Base-by-base conservation (phyloP, 2,888 invertebrate species). In the Chrysina gloriosa region DNA sequence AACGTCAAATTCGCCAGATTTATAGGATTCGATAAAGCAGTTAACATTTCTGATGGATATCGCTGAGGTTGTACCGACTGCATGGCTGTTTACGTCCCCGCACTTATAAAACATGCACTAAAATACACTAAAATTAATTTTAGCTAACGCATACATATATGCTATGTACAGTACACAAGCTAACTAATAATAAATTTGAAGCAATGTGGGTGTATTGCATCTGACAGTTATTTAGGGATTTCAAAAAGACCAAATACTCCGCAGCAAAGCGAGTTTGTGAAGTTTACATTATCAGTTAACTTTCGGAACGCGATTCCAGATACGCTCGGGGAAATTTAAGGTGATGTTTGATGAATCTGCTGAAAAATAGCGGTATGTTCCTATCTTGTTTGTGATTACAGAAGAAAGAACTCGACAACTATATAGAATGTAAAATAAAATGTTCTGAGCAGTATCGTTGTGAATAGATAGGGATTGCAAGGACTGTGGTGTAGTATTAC, bases 71-170 rank as follows among this genome's bases (percentile, higher is more conserved):
- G 19, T 16, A 42, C 14, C n/a, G 19, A 16, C 14, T 4, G 16
- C 9, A n/a, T n/a, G n/a, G 14, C 11, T 39, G 42, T 42, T 42
- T 19, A 42, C 42, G 7, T 19, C 3, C 6, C 5, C n/a, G 14
- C 19, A 19, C 42, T 42, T 42, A 42, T 42, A 42, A 42, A 42
- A 42, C 42, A 42, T 42, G 19, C 14, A 16, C 42, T 3, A 42
- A 42, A 42, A 42, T 50, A 50, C 29, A 52, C 27, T 52, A 52
- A 52, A 52, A 52, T 29, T 52, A 52, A 52, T 52, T 52, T 52
- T 52, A 52, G 52, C 52, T 27, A 52, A 16, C 29, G 52, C 27
- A 52, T 52, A 50, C 29, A 16, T n/a, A 52, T 52, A n/a, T n/a
- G n/a, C n/a, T n/a, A n/a, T n/a, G n/a, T n/a, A n/a, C n/a, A n/a